These are phyloP conservation scores for Villa cingulata DNA, from an alignment of 2,888 invertebrate species.

Conservation along the genomic window DNA sequence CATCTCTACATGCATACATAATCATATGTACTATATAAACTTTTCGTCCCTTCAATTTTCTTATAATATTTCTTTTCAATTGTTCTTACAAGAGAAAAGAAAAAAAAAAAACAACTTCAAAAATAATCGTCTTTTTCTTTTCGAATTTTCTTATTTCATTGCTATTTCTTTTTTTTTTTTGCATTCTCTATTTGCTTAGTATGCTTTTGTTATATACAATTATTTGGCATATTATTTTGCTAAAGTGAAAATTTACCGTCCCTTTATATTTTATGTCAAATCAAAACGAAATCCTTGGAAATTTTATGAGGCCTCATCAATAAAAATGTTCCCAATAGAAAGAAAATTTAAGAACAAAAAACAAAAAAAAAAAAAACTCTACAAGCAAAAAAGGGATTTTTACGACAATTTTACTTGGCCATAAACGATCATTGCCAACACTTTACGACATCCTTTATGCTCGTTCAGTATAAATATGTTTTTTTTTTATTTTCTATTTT, in stretches of 20 bases:
- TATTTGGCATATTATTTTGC: background rate
- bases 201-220: too few relatives aligned
- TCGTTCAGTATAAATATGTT: too few relatives aligned
- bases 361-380: too few relatives aligned
- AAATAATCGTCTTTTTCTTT: background rate
- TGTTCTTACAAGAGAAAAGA: background rate
- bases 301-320: slow-evolving; percentile 14
- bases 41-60: background rate
- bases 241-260: slow-evolving; percentile 1
- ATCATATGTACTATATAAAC: background rate
- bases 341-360: background rate
- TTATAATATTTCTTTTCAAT: background rate
- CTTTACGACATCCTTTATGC: slow-evolving; percentile 17
- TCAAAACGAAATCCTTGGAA: slow-evolving; percentile 13
- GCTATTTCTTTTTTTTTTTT: too few relatives aligned
- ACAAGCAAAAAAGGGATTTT: slow-evolving; percentile 7
- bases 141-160: too few relatives aligned
- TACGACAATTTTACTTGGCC: slow-evolving; percentile 18
- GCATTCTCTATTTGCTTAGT: too few relatives aligned
- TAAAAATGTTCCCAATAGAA: slow-evolving; percentile 8
- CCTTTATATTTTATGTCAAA: slow-evolving; percentile 13
- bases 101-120: background rate
- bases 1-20: too few relatives aligned
- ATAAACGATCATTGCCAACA: slow-evolving; percentile 22
- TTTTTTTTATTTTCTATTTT: too few relatives aligned